A percentile compares a stretch with the other conserved stretches of the same genome.
Conservation (phyloP, 2,113 vertebrate species). For the Prinia subflava region DNA sequence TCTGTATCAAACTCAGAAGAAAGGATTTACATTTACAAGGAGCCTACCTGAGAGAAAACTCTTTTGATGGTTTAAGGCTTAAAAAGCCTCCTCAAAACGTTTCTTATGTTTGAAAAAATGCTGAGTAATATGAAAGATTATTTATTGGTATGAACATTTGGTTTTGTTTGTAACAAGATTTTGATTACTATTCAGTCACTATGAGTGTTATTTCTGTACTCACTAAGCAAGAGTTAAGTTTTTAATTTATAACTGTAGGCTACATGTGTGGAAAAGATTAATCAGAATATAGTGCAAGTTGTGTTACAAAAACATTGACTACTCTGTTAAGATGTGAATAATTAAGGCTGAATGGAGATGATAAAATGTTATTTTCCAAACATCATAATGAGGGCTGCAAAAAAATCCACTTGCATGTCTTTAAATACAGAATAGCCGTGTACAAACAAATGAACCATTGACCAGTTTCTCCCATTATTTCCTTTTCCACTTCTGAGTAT, state of each 20-base stretch:
- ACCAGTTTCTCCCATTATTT: background rate
- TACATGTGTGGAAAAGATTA: background rate
- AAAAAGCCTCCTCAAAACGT: background rate
- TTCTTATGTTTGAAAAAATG: background rate
- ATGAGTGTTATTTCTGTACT: background rate
- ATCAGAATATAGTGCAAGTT: background rate
- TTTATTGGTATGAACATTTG: background rate
- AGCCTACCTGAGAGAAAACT: background rate
- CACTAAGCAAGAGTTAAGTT: background rate
- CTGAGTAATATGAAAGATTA: background rate
- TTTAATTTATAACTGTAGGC: background rate
- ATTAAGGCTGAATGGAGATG: background rate
- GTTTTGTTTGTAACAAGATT: background rate
- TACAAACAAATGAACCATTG: background rate
- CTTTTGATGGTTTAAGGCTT: background rate
- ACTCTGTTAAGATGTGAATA: background rate
- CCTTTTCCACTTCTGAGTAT: background rate
- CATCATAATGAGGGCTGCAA: background rate
- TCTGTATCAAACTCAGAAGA: background rate
- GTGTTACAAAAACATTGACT: background rate
- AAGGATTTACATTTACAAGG: background rate
- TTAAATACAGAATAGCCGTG: background rate
- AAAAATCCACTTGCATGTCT: background rate
- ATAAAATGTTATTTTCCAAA: background rate
- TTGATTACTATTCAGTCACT: background rate